Conservation (phyloP, 2,888 invertebrate species). For the Thelaira solivaga region DNA sequence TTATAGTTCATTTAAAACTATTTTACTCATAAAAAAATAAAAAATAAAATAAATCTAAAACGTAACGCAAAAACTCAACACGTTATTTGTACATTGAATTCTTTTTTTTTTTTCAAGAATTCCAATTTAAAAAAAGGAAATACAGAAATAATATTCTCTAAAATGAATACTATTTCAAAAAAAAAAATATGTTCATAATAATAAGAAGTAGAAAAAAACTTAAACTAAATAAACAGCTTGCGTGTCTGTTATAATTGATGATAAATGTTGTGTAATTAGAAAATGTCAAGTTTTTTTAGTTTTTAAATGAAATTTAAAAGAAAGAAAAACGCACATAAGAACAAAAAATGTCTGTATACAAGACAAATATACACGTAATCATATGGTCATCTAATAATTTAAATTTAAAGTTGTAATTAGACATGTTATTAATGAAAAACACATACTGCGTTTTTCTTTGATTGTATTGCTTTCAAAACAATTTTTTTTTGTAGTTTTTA, state of each 20-base stretch:
- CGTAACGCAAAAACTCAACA: slow-evolving; percentile 69
- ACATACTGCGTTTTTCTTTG: too few species aligned
- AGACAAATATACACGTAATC: slow-evolving; percentile 53
- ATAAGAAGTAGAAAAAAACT: slow-evolving; percentile 2
- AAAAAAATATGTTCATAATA: too few species aligned
- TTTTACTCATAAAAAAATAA: neutral
- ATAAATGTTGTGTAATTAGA: slow-evolving; percentile 76
- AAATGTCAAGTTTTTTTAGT: slow-evolving; percentile 64
- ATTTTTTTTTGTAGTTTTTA: too few species aligned
- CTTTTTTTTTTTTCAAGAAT: slow-evolving; percentile 20
- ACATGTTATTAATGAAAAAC: slow-evolving; percentile 39
- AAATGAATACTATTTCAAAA: slow-evolving; percentile 22
- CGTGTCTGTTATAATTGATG: slow-evolving; percentile 73
- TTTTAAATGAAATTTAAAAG: slow-evolving; percentile 45
- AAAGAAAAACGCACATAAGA: slow-evolving; percentile 40
- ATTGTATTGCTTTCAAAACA: neutral
- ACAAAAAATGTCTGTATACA: slow-evolving; percentile 6
- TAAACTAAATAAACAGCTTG: slow-evolving; percentile 52
- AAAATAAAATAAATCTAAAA: slow-evolving; percentile 59
- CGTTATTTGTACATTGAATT: slow-evolving; percentile 73
- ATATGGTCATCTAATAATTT: slow-evolving; percentile 59
- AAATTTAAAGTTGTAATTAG: slow-evolving; percentile 54
- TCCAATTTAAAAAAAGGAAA: slow-evolving; percentile 40
- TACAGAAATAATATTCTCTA: slow-evolving; percentile 43
- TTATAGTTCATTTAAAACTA: neutral